Evolutionary conservation across 1,140 invertebrate genomes (phyloP), one percentile per base, ranked within the genome.

Genomic region (Drosophila pallidifrons): DNA sequence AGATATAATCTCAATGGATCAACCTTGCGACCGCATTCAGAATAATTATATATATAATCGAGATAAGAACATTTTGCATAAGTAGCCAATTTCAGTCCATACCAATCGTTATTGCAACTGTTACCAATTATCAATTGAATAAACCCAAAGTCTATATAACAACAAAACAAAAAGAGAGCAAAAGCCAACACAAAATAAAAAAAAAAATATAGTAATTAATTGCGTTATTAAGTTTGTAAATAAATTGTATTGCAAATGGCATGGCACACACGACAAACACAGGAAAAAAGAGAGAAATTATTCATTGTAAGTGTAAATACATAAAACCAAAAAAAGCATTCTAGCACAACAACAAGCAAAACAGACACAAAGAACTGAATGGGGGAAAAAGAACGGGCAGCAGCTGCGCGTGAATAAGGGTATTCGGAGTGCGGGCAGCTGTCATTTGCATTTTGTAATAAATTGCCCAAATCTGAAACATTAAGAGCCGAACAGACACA

Each of bases 211-310:
- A 46, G 77, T 75, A 89, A 88, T 85, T 88, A 88, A 85, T 89
- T 85, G 68, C 80, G 72, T 85, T 78, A 89, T 79, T 88, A 88
- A 79, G 81, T 87, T 87, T 87, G 83, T 87, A 87, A 77, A 87
- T 87, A 87, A 55, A 85, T 88, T 68, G 55, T 81, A 88, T 70
- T 81, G 75, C 85, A 78, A 88, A 80, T 81, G 83, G 80, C 80
- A 80, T 59, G 58, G 49, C 81, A 68, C 64, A 75, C 65, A 57
- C 32, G 51, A 67, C 75, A 71, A 74, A 46, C 47, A 67, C 59
- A 52, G 43, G 46, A 20, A 46, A 43, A 66, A 54, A 68, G 20
- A 10, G 47, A 32, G 20, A 55, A 20, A 30, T 55, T 43, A 60
- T 74, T 76, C 68, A 79, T 77, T 79, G 52, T 78, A 78, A 79